A percentile compares a stretch with the other conserved stretches of the same genome.
Conservation (phyloP, 2,797 vertebrate species). For the Fratercula arctica region DNA sequence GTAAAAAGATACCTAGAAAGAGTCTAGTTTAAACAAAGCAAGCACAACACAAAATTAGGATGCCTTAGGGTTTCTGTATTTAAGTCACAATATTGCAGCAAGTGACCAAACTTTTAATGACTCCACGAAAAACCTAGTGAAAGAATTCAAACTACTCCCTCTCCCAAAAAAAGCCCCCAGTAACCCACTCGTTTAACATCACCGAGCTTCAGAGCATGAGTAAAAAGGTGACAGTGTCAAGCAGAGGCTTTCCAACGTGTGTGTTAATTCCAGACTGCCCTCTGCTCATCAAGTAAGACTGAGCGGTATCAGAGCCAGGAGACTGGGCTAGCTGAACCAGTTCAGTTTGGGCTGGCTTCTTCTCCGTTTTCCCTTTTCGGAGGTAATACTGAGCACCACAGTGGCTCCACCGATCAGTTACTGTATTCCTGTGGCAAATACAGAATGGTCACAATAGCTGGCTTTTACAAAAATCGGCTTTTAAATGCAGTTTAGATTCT, state of each 20-base stretch:
- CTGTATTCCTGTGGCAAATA: neutral
- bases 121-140: neutral
- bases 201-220: neutral
- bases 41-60: neutral
- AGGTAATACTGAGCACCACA: neutral
- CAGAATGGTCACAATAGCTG: neutral
- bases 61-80: neutral
- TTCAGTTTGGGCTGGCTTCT: neutral
- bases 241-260: neutral
- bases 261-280: neutral
- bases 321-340: neutral
- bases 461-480: neutral
- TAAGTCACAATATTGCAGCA: neutral
- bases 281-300: neutral
- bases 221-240: neutral
- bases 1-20: neutral
- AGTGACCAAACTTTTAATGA: neutral
- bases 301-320: neutral
- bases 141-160: neutral
- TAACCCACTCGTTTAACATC: neutral
- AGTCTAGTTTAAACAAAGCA: neutral
- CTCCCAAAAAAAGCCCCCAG: neutral
- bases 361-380: neutral
- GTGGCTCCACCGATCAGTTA: neutral
- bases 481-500: neutral